Base-by-base conservation (phyloP, 2,113 vertebrate genomes). In the Colius striatus region DNA sequence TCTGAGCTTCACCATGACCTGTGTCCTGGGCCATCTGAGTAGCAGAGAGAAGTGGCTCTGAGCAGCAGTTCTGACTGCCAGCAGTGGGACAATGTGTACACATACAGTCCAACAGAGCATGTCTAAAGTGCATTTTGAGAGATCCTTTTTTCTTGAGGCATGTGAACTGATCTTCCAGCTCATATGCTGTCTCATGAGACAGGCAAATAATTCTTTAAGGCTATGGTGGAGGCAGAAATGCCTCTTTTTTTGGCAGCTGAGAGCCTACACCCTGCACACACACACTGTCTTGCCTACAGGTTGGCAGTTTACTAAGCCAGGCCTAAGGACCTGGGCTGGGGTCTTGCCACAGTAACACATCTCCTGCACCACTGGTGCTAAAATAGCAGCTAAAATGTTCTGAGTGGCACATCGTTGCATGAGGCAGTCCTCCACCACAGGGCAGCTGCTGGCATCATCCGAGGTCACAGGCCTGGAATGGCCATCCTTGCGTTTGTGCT, bases 261-360 rank as follows among this genome's bases (percentile, higher is more conserved):
- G 21, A 25, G 21, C 14, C n/a, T 41, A 80, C 16, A 77, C 4
- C 5, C 8, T 71, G 54, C 4, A 75, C 45, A 84, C 0, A 1
- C n/a, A 70, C 3, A 2, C 18, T 38, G 54, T 27, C 34, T 45
- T 57, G 32, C 50, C n/a, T 55, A 20, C 43, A 88, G 30, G 29
- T 2, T 68, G 58, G 16, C 10, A 21, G 29, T 58, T 45, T 36
- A 30, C 34, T 38, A 73, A 68, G 17, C 25, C 29, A 63, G 71
- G 43, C 18, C 36, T 3, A 7, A 55, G 62, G 22, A 50, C 27
- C 47, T 34, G 47, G 19, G 14, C 27, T 47, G 20, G 15, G n/a
- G 36, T 21, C 7, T 10, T 84, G 23, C 20, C 36, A 54, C 2
- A 2, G 38, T 17, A 53, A 34, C 48, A 27, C 0, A 0, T 14